Percentiles rank a stretch among this genome's conserved stretches.
phyloP scores from a whole-genome alignment of 2,888 invertebrate species.

The Digitonthophagus gazella region DNA sequence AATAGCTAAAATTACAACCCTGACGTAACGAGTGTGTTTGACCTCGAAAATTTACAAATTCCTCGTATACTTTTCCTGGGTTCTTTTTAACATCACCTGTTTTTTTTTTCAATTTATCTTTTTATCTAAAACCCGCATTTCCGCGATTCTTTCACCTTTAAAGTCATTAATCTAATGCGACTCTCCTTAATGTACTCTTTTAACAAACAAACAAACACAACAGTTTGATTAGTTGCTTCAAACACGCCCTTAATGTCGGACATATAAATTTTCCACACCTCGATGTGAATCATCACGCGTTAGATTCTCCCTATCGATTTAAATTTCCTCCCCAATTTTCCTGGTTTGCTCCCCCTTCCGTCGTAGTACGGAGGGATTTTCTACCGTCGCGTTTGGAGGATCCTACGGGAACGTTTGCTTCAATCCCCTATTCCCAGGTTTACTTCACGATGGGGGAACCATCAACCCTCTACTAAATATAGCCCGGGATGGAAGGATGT shows the following conservation, averaged over 20 bases:
- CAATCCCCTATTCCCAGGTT: background rate
- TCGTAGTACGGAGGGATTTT: background rate
- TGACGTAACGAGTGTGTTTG: background rate
- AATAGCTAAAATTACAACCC: background rate
- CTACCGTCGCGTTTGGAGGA: background rate
- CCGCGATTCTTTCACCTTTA: no score
- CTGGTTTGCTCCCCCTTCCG: no score
- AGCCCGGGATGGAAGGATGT: background rate
- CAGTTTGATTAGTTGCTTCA: no score
- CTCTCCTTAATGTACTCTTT: no score
- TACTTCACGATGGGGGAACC: background rate
- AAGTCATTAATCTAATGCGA: no score
- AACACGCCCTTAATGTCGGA: no score
- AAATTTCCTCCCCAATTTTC: background rate
- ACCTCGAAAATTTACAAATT: background rate
- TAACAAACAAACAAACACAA: no score
- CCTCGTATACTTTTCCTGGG: no score
- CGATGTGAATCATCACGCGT: background rate
- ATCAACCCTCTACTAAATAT: background rate
- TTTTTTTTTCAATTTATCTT: background rate
- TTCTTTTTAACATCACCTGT: no score
- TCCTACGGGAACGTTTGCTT: background rate
- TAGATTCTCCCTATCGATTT: background rate
- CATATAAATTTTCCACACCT: no score
- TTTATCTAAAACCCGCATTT: background rate